phyloP scores from a whole-genome alignment of 2,888 invertebrate species.

The Cheilosia soror region DNA sequence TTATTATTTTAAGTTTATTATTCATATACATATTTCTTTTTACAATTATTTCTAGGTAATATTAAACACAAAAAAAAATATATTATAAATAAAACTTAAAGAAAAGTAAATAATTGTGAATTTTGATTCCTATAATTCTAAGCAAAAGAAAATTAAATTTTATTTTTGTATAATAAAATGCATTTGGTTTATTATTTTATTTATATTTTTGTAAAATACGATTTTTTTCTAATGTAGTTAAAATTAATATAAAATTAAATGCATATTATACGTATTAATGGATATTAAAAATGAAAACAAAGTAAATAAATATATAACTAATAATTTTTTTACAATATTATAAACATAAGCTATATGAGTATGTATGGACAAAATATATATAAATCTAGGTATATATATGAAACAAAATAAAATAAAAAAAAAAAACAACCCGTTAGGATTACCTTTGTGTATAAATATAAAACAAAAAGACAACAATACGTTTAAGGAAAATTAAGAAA shows the following conservation, averaged over 20 bases:
- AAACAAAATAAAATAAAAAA: slow-evolving; percentile 36
- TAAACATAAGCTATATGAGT: slow-evolving; percentile 73
- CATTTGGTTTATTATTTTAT: slow-evolving; percentile 28
- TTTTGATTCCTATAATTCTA: slow-evolving; percentile 74
- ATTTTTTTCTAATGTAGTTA: slow-evolving; percentile 68
- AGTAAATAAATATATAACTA: slow-evolving; percentile 70
- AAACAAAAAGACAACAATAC: slow-evolving; percentile 40
- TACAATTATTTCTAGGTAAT: slow-evolving; percentile 63
- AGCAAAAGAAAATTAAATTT: slow-evolving; percentile 57
- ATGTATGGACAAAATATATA: slow-evolving; percentile 66
- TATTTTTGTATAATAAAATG: slow-evolving; percentile 72
- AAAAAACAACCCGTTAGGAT: slow-evolving; percentile 58
- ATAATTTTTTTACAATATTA: slow-evolving; percentile 76
- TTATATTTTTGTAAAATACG: slow-evolving; percentile 65
- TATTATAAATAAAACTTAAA: slow-evolving; percentile 12
- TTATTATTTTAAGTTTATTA: slow-evolving; percentile 47
- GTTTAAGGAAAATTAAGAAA: slow-evolving; percentile 42
- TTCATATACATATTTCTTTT: slow-evolving; percentile 34
- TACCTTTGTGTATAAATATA: slow-evolving; percentile 64
- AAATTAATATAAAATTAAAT: slow-evolving; percentile 47
- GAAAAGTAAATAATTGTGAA: slow-evolving; percentile 72
- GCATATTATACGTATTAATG: slow-evolving; percentile 73
- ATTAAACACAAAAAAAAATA: slow-evolving; percentile 36
- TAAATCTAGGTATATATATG: slow-evolving; percentile 56
- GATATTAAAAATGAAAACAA: slow-evolving; percentile 39